Base-by-base conservation (phyloP, 2,888 invertebrate species). In the Apotomis betuletana region DNA sequence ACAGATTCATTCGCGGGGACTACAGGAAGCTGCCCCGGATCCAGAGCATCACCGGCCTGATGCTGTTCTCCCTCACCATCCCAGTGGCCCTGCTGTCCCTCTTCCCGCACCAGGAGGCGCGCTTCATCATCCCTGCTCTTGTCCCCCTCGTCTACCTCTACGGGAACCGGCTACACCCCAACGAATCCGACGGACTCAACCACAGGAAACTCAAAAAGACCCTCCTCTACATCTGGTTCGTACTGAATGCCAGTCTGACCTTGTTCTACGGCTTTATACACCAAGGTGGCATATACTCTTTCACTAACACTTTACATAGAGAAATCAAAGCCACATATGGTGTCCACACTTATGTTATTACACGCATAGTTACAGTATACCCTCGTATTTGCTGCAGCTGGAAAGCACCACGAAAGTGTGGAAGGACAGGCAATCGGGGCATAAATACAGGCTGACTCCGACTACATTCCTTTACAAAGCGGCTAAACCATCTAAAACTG, bases 91-190 rank as follows among this genome's bases (percentile, higher is more conserved):
- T 96, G 5, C 89, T 99, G 3, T 98, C 98, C 0, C 80, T 97
- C 0, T 96, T 98, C 81, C 98, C 98, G 0, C 99, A 99, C 84
- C 98, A 99, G 87, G 98, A 99, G 84, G 96, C 98, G 0, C 94
- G 98, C 63, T 99, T 99, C 88, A 94, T 98, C 13, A 95, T 98
- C 73, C 98, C 99, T 0, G 89, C 97, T 0, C 92, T 98, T 0
- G 89, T 98, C 44, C 97, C 98, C 0, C 84, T 98, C 13, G 95
- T 97, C 0, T 96, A 97, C 81, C 92, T 98, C 49, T 96, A 96
- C 78, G 95, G 96, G 0, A 95, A 94, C 77, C 87, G 91, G 74
- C 86, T 95, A 13, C 81, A 91, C 74, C 74, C 81, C 41, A 88
- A 88, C 74, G 90, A 92, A 68, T 80, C 80, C 54, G 91, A 90